Evolutionary conservation across 23 tunicate genomes (phyloP).

Genomic region (Trididemnum miniatum): DNA sequence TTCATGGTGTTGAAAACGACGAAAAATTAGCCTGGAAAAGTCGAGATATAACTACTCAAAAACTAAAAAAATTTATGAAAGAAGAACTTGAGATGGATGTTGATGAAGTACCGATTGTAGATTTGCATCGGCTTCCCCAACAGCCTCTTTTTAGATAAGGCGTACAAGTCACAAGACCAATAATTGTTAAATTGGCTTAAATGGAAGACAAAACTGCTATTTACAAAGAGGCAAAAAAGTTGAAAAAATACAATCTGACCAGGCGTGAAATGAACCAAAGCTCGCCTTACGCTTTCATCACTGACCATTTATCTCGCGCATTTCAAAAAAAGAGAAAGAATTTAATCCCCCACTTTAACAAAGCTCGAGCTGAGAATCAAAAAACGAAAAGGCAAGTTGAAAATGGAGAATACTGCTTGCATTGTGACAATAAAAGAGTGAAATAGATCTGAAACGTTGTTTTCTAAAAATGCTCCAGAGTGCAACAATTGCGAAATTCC

Average conservation of each 20-base stretch:
- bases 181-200: neutral
- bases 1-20: neutral
- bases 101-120: neutral
- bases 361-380: neutral
- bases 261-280: neutral
- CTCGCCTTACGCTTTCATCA: neutral
- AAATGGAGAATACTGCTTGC: no score
- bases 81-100: neutral
- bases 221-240: neutral
- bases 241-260: neutral
- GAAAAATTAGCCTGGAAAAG: neutral
- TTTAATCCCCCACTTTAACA: neutral
- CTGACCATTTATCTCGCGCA: neutral
- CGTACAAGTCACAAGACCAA: neutral
- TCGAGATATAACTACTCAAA: neutral
- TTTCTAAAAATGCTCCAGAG: no score
- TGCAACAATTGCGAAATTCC: no score
- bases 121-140: neutral
- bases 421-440: no score
- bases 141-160: neutral
- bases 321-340: neutral
- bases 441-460: no score
- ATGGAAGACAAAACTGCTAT: neutral
- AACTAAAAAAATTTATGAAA: neutral
- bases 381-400: no score